Percentiles rank a stretch among this genome's conserved stretches.
Evolutionary conservation across 2,113 vertebrate genomes (phyloP).

Genomic region (Cephalopterus ornatus): DNA sequence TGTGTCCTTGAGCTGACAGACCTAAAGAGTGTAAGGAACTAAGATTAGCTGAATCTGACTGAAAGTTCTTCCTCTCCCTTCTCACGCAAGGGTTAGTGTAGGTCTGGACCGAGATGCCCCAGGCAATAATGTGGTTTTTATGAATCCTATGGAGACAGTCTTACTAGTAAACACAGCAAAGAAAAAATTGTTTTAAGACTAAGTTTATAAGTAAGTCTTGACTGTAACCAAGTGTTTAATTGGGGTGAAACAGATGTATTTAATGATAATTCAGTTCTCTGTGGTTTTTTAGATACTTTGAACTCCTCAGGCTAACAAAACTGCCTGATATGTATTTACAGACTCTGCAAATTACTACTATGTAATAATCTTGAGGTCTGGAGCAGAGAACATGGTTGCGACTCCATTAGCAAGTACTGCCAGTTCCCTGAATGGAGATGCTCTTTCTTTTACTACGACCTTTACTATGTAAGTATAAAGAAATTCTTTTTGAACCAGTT

Average conservation of each 20-base stretch:
- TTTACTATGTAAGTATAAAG: slow-evolving; percentile 85
- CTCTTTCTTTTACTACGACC: slow-evolving; percentile 85
- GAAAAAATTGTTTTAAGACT: neutral
- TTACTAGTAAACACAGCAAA: neutral
- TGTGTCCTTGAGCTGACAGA: neutral
- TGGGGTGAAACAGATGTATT: neutral
- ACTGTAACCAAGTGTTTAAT: neutral
- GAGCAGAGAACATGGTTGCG: slow-evolving; percentile 87
- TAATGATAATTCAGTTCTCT: neutral
- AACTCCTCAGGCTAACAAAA: neutral
- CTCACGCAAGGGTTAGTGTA: neutral
- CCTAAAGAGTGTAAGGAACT: neutral
- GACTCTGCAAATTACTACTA: slow-evolving; percentile 89
- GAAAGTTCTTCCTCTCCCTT: neutral
- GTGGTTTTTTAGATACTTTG: neutral
- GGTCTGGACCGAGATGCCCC: neutral
- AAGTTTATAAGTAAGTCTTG: neutral
- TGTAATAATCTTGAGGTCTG: slow-evolving; percentile 87
- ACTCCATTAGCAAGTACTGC: slow-evolving; percentile 86
- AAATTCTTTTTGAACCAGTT: neutral
- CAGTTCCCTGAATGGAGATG: slow-evolving; percentile 87
- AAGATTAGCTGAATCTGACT: neutral
- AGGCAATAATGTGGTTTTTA: neutral
- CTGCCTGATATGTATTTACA: slow-evolving; percentile 59
- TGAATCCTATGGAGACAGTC: neutral